These are phyloP conservation scores for Trematomus loennbergii DNA, from an alignment of 2,113 vertebrate species.

Conservation along the genomic window DNA sequence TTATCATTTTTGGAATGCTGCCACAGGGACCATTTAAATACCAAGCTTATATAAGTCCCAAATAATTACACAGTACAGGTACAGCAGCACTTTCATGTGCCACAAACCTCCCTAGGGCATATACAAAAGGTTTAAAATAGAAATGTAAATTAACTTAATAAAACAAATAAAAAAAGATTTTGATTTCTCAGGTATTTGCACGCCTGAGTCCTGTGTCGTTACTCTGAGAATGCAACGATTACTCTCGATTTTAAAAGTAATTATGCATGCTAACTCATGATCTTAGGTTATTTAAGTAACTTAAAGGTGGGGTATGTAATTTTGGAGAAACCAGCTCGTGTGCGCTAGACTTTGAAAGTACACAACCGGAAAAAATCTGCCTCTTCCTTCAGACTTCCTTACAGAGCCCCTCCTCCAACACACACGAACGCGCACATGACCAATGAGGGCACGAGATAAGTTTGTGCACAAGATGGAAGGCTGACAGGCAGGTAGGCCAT, in stretches of 20 bases:
- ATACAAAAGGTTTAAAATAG: constrained; percentile 45
- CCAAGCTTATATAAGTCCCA: constrained; percentile 43
- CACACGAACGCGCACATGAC: too few species aligned
- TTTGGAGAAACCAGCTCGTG: too few species aligned
- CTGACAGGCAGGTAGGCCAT: too few species aligned
- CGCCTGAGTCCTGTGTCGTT: constrained; percentile 30
- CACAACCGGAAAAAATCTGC: too few species aligned
- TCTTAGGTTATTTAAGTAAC: not conserved
- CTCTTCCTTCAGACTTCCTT: too few species aligned
- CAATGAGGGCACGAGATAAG: too few species aligned
- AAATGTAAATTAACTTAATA: not conserved
- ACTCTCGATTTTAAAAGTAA: constrained; percentile 54
- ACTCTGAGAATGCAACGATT: constrained; percentile 46
- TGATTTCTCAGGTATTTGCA: constrained; percentile 33
- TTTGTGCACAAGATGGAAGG: too few species aligned
- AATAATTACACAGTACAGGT: constrained; percentile 62
- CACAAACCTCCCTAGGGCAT: constrained; percentile 3
- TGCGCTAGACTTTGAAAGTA: too few species aligned
- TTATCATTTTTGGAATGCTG: constrained; percentile 45
- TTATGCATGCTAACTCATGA: constrained; percentile 50
- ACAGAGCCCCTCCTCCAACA: too few species aligned
- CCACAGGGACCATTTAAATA: constrained; percentile 48
- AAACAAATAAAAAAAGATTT: constrained; percentile 10
- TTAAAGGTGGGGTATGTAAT: too few species aligned
- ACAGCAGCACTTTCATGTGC: constrained; percentile 37